Base-by-base conservation (phyloP, 1,140 invertebrate genomes). In the Heliothis subflexa region DNA sequence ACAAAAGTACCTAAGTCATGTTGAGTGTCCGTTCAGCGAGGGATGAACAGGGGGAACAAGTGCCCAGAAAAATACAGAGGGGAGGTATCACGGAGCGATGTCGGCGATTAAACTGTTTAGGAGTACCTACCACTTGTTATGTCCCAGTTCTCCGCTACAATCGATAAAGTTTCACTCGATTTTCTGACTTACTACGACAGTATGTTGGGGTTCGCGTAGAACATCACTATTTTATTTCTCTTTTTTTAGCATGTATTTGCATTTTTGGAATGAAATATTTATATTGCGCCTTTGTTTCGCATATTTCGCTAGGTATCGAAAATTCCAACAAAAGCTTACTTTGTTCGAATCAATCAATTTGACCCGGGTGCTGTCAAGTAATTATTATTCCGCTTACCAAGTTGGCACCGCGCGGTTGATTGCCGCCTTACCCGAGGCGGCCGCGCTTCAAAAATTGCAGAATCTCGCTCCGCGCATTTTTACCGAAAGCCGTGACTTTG, bases 31-130 rank as follows among this genome's bases (percentile, higher is more conserved):
- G 59, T 21, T 75, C 59, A 75, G 25, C 25, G 73, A 75, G 73
- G 73, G 73, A 75, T 75, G 73, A 75, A 75, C 47, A 75, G 59
- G 73, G 73, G 73, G 73, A 74, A 13, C 73, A 75, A 75, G 73
- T 64, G 73, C 45, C 73, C 73, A 59, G 73, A 75, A 75, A 75
- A 75, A 75, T 75, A 75, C 73, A 49, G 47, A 75, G 73, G 73
- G 73, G 73, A 64, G 59, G 59, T 75, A 75, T 75, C 73, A 75
- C 59, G 59, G 59, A 75, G 59, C 73, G 57, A 75, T 75, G 73
- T 75, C 73, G 73, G 59, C 73, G 59, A 75, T 75, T 75, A 75
- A 75, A 75, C 73, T 75, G 73, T 75, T 75, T 75, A 64, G 59
- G 73, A 62, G 59, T 47, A 75, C 73, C 45, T 62, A 70, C 45